Evolutionary conservation across 2,113 vertebrate species (phyloP), one percentile per base, ranked within the genome.

Genomic region (Mola mola): DNA sequence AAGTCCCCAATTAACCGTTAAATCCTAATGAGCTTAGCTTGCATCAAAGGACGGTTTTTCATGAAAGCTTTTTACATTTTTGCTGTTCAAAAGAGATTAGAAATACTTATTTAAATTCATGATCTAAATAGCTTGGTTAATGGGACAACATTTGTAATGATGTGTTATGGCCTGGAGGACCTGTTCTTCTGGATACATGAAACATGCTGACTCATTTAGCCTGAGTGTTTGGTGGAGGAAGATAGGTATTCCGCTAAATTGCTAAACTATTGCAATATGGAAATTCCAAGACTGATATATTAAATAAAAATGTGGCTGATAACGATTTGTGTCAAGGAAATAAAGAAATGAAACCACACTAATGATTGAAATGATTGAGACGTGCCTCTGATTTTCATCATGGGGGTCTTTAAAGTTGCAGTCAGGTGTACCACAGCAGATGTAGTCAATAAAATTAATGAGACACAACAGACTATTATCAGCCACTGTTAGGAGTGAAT

Each of bases 1-100:
- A 63, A 65, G 66, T 46, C 15, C 28, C 66, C 49, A 74, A 78
- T 84, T 82, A 81, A 78, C 62, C 49, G 48, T 66, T 40, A 16
- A 51, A 84, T 79, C 78, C 55, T 50, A 70, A 79, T 77, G 66
- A 57, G 48, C 58, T 17, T 52, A 48, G 44, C 20, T 24, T 19
- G 12, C 17, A 13, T 59, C 31, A 58, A 70, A 79, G 51, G 52
- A 63, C 10, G 13, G 11, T 4, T 9, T 9, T 41, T 34, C 63
- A 62, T 65, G 55, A 55, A 49, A 8, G 41, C 3, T 9, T 24
- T 51, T 55, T 13, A 2, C 6, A 16, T 56, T 38, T 33, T 60
- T 70, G 37, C 66, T 53, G 41, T 64, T 64, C 17, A 52, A 58
- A 38, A 17, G 20, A 61, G 58, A 83, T 77, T 62, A 76, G 72